Base-by-base conservation (phyloP, 2,797 vertebrate genomes). In the Centroberyx gerrardi region DNA sequence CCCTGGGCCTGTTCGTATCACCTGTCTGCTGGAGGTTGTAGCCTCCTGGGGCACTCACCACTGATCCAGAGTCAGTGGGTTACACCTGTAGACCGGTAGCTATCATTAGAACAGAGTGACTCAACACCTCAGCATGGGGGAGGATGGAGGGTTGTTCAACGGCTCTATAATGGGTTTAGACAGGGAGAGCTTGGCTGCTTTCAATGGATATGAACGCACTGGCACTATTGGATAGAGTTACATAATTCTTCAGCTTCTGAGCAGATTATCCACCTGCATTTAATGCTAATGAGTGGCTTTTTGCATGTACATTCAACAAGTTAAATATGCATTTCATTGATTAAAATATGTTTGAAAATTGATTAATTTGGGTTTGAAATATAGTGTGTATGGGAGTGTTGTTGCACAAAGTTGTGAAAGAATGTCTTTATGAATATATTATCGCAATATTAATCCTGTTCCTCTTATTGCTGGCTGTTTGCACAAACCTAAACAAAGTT, bases 11-110 rank as follows among this genome's bases (percentile, higher is more conserved):
- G 87, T 72, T 87, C 72, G 76, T 73, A 85, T 87, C 87, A 86
- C 73, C 84, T 86, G 78, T 86, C 84, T 78, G 72, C 88, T 5
- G 8, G 44, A 66, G 85, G 80, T 78, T 27, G 40, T 66, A 66
- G 74, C 76, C 85, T 82, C 85, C 76, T 2, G 22, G 38, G 82
- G 74, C 49, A 0, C 52, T 63, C 4, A 42, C 67, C 51, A 10
- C 82, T 80, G 83, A 88, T 77, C 82, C 55, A 72, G 53, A 82
- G 74, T 83, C 80, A 76, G 77, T 67, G 68, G 83, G 83, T 90
- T 78, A 83, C 90, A 91, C 89, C 82, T 90, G 86, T 82, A 80
- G 84, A 80, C 83, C 52, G 69, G 83, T 76, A 75, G 76, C 84
- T 80, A 80, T 88, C 85, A 83, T 85, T 84, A 73, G 78, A 85